These are phyloP conservation scores for Chloebia gouldiae DNA, from an alignment of 2,113 vertebrate species.

Conservation along the genomic window DNA sequence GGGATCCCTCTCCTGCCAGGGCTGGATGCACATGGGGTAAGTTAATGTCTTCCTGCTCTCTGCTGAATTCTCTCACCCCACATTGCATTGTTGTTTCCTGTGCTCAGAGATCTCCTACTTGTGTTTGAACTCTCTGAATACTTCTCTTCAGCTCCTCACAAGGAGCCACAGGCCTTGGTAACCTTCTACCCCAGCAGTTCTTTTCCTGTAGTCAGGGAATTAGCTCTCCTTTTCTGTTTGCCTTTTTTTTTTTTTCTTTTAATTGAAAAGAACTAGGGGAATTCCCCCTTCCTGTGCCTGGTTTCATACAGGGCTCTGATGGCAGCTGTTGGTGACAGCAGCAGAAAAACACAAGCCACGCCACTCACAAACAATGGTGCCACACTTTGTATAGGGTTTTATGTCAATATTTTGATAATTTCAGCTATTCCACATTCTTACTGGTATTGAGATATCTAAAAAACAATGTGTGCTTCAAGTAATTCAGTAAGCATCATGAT, in stretches of 20 bases:
- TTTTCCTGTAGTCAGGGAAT: conserved; percentile 4
- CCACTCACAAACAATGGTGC: background rate
- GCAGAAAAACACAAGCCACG: background rate
- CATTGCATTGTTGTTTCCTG: background rate
- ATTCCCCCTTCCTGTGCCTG: background rate
- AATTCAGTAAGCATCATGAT: accelerated
- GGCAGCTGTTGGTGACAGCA: background rate
- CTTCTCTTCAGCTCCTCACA: conserved; percentile 21
- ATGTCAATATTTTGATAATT: background rate
- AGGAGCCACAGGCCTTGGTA: background rate
- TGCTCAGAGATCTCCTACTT: background rate
- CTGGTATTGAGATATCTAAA: background rate
- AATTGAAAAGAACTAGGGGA: background rate
- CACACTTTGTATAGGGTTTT: background rate
- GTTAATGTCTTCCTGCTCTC: background rate
- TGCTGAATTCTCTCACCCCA: background rate
- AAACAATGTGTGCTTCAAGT: background rate
- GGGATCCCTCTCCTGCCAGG: background rate
- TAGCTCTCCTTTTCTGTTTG: background rate
- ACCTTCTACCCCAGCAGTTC: background rate
- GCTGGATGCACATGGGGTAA: background rate
- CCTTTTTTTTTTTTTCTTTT: background rate
- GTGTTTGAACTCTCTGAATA: conserved; percentile 32
- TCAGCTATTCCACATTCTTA: background rate
- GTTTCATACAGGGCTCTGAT: background rate